Evolutionary conservation across 2,888 invertebrate species (phyloP).

Genomic region (Dynastes tityus): DNA sequence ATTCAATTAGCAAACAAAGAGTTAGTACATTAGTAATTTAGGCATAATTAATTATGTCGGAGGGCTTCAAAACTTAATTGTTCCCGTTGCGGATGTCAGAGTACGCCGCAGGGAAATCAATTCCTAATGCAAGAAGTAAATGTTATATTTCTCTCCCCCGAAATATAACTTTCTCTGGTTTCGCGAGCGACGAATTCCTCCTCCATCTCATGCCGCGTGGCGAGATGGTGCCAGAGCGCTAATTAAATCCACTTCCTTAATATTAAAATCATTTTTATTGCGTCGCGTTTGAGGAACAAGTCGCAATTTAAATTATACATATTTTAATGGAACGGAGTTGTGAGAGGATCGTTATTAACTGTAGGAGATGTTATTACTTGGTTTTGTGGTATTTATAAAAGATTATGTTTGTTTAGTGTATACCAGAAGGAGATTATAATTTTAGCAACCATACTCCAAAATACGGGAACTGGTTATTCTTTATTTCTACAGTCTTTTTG

Average conservation of each 20-base stretch:
- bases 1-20: conserved; percentile 42
- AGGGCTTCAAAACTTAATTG: conserved; percentile 44
- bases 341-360: background rate
- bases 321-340: background rate
- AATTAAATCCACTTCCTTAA: conserved; percentile 45
- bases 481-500: no score
- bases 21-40: conserved; percentile 42
- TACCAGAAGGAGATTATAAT: no score
- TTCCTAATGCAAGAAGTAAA: conserved; percentile 39
- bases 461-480: no score
- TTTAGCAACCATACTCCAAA: no score
- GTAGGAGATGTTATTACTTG: no score
- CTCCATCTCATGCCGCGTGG: background rate
- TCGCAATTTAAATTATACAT: conserved; percentile 20
- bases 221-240: conserved; percentile 7
- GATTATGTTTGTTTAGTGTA: no score
- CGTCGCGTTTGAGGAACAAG: conserved; percentile 25
- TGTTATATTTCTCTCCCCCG: conserved; percentile 31
- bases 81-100: conserved; percentile 43
- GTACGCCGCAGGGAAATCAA: conserved; percentile 45
- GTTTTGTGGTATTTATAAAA: no score
- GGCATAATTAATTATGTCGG: conserved; percentile 42
- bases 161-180: conserved; percentile 35
- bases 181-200: background rate
- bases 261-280: conserved; percentile 46